phyloP scores from a whole-genome alignment of 1,140 invertebrate species.

The Cydia strobilella region DNA sequence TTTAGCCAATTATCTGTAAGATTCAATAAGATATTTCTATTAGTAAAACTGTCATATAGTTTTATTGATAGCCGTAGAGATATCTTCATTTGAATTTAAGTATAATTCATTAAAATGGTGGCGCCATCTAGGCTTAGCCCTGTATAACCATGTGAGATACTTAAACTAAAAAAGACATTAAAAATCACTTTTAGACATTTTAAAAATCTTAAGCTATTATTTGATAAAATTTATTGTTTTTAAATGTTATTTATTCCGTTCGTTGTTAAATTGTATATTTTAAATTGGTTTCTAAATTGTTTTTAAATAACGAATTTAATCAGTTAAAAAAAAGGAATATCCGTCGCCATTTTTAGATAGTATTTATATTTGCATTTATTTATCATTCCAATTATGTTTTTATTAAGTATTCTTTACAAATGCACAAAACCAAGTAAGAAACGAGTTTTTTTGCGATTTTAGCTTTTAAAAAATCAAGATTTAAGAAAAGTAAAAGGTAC shows the following conservation, averaged over 20 bases:
- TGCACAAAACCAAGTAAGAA: not conserved
- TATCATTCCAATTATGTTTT: slow-evolving; percentile 25
- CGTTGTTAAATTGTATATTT: slow-evolving; percentile 18
- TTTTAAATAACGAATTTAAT: slow-evolving; percentile 23
- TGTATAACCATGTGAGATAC: not conserved
- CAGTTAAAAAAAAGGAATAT: not conserved
- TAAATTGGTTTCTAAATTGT: slow-evolving; percentile 10
- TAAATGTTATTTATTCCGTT: slow-evolving; percentile 27
- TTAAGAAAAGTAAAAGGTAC: not conserved
- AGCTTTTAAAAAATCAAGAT: not conserved
- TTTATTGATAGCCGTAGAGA: not conserved
- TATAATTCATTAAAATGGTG: not conserved
- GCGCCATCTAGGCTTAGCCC: not conserved
- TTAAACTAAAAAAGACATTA: not conserved
- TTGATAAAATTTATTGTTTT: slow-evolving; percentile 3
- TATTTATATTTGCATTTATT: slow-evolving; percentile 31
- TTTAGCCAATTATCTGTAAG: too few relatives aligned
- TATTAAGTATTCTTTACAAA: slow-evolving; percentile 1
- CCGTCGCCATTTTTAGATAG: slow-evolving; percentile 26
- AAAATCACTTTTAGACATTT: not conserved
- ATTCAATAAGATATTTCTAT: too few relatives aligned
- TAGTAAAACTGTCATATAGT: too few relatives aligned
- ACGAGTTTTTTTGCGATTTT: not conserved
- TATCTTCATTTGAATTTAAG: not conserved
- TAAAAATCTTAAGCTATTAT: not conserved